Conservation (phyloP, 2,113 vertebrate species). For the zebrafish (Danio rerio) region DNA sequence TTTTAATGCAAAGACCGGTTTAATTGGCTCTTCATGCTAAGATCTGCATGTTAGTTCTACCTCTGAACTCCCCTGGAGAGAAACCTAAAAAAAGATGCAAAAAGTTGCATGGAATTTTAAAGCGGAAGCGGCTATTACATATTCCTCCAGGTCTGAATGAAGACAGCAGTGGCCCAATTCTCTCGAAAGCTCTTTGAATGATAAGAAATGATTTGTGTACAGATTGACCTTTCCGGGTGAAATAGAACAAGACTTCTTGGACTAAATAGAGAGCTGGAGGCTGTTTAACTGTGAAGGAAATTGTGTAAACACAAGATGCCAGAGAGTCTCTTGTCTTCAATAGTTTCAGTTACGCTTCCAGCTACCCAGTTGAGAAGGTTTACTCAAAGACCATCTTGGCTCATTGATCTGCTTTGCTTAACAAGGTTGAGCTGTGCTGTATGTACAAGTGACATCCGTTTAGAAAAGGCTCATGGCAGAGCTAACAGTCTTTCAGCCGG, state of each 20-base stretch:
- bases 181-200: not conserved
- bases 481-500: not conserved
- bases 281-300: constrained; percentile 1
- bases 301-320: not conserved
- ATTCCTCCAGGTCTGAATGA: not conserved
- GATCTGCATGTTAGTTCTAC: constrained; percentile 9
- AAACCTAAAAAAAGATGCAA: not conserved
- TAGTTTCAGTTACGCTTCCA: not conserved
- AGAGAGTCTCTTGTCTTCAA: not conserved
- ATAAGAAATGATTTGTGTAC: not conserved
- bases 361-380: not conserved
- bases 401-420: not conserved
- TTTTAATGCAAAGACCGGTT: not conserved
- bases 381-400: constrained; percentile 17
- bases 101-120: constrained; percentile 1
- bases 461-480: not conserved
- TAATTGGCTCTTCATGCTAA: constrained; percentile 21
- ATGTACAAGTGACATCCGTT: not conserved
- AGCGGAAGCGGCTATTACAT: not conserved
- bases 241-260: not conserved
- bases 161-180: constrained; percentile 8
- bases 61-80: constrained; percentile 14
- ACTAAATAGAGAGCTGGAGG: not conserved
- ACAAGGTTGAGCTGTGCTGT: not conserved
- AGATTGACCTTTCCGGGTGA: not conserved